Evolutionary conservation across 2,888 invertebrate species (phyloP).

Genomic region (Micoletzkya japonica): DNA sequence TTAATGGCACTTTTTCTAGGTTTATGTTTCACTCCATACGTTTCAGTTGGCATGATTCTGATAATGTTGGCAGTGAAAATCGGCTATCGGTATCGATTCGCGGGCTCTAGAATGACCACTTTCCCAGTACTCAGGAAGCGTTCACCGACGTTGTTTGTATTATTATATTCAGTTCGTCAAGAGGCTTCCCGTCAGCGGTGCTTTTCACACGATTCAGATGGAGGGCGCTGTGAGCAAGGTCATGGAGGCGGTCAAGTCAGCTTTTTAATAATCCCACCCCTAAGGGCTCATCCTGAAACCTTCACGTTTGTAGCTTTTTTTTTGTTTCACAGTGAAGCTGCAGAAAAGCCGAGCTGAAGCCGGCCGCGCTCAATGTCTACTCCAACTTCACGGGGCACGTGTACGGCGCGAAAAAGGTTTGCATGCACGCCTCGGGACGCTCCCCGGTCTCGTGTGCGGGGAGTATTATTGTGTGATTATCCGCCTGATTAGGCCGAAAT

Average conservation of each 20-base stretch:
- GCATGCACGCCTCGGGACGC: no score
- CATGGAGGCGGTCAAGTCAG: slow-evolving; percentile 26
- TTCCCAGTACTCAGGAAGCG: not conserved
- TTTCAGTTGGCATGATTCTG: no score
- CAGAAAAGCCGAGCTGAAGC: slow-evolving; percentile 35
- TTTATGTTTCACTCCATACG: no score
- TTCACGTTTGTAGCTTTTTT: not conserved
- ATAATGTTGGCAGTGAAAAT: no score
- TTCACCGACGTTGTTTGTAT: not conserved
- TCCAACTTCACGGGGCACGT: slow-evolving; percentile 58
- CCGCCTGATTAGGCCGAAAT: slow-evolving; percentile 41
- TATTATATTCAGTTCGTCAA: slow-evolving; percentile 53
- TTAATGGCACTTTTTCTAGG: no score
- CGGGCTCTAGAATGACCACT: no score
- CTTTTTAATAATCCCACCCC: not conserved
- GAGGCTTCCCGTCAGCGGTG: slow-evolving; percentile 53
- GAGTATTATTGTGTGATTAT: not conserved
- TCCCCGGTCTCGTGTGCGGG: not conserved
- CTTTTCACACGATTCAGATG: slow-evolving; percentile 61
- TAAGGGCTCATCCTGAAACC: not conserved
- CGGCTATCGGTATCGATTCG: no score
- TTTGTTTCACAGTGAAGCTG: not conserved
- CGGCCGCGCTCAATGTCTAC: slow-evolving; percentile 53
- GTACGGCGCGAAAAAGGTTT: slow-evolving; percentile 43
- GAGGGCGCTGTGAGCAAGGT: slow-evolving; percentile 44